These are phyloP conservation scores for Andrena minutula DNA, from an alignment of 2,888 invertebrate species.

Conservation along the genomic window DNA sequence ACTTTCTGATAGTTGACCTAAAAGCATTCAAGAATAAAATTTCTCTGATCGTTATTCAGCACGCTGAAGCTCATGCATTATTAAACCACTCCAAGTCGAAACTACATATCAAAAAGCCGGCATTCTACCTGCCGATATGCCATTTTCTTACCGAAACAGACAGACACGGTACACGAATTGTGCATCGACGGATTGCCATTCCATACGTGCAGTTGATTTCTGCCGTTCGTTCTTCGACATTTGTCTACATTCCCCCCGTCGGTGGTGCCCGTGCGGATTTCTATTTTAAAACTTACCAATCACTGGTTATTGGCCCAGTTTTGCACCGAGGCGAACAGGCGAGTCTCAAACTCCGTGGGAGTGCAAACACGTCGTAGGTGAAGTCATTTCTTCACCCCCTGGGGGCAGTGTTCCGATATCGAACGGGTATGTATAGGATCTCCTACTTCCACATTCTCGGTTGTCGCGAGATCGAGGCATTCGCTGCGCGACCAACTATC, in stretches of 20 bases:
- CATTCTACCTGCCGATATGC: slow-evolving; percentile 13
- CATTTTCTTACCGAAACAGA: slow-evolving; percentile 7
- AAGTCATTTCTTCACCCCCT: slow-evolving; percentile 48
- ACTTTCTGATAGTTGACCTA: not conserved
- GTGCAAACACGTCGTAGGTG: slow-evolving; percentile 57
- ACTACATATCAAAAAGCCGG: not conserved
- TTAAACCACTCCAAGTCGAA: slow-evolving; percentile 11
- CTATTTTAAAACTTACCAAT: slow-evolving; percentile 72
- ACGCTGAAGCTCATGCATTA: slow-evolving; percentile 8
- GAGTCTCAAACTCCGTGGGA: slow-evolving; percentile 50
- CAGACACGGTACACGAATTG: not conserved
- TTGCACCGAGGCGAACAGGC: slow-evolving; percentile 48
- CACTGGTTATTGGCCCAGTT: slow-evolving; percentile 70
- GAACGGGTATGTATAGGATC: slow-evolving; percentile 23
- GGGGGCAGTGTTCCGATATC: slow-evolving; percentile 43
- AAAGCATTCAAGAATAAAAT: not conserved
- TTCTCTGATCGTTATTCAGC: not conserved
- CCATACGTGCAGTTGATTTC: slow-evolving; percentile 27
- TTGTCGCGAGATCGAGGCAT: slow-evolving; percentile 44
- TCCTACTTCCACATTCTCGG: slow-evolving; percentile 10
- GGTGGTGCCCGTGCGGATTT: slow-evolving; percentile 40
- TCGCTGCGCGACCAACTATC: not conserved
- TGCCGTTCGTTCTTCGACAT: slow-evolving; percentile 31
- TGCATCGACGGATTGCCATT: slow-evolving; percentile 4
- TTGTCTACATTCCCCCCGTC: slow-evolving; percentile 5